Base-by-base conservation (phyloP, 37 sponge, comb jelly and placozoan species). In the Halisarca cf. caerulea region DNA sequence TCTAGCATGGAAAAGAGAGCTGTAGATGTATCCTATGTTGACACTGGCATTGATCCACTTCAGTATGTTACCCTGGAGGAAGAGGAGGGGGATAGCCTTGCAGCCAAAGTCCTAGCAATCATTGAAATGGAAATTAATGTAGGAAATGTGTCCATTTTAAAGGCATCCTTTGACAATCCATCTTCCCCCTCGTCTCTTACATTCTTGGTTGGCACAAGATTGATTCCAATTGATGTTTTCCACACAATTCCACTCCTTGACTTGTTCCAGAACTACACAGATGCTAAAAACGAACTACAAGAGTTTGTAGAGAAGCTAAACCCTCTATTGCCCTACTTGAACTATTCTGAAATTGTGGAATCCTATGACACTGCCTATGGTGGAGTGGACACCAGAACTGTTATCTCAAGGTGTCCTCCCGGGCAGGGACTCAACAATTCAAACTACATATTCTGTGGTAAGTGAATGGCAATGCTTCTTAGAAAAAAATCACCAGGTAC, bases 361-460 rank as follows among this genome's bases (percentile, higher is more conserved):
- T 18, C 3, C 2, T 2, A 11, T 2, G 71, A 69, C 2, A 11
- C 36, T 69, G 71, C 27, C 4, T 18, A 69, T 69, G 33, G 71
- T 69, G 71, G 71, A 9, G 71, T 69, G 27, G 71, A 69, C 7
- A n/a, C 33, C 18, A 34, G 20, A 32, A 69, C 71, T 69, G 71
- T 28, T 11, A 69, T 69, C 36, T 69, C 35, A 36, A 69, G 71
- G 71, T 69, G 71, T 36, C 71, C 71, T 35, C 71, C 37, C 21
- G 71, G 71, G 36, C 71, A 69, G 36, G 71, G 71, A 69, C 36
- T 69, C 32, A 69, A 69, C 37, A 28, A 20, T 30, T 34, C 71
- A n/a, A 69, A 69, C 71, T 35, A 69, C 36, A n/a, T 69, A 7
- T 69, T 69, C 36, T 69, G 71, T 69, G 71, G 71, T 69, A 34